phyloP scores from a whole-genome alignment of 2,113 vertebrate genomes.

The Mixornis gularis region DNA sequence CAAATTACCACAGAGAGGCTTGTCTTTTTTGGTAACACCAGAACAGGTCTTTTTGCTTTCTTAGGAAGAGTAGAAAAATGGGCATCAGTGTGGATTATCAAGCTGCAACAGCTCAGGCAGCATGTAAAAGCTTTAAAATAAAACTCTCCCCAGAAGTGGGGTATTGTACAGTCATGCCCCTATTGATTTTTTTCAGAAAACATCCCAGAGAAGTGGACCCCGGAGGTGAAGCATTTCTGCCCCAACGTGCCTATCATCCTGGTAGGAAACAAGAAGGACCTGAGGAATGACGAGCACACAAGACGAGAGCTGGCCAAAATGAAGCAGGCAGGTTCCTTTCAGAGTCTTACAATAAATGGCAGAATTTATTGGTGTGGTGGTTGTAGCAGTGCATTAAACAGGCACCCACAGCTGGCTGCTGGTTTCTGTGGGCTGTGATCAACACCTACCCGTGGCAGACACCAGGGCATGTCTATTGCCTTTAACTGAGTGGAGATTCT shows the following conservation, averaged over 20 bases:
- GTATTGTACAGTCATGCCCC: neutral
- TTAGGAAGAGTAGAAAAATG: neutral
- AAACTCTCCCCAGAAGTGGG: neutral
- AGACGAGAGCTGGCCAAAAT: slow-evolving; percentile 96
- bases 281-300: slow-evolving; percentile 97
- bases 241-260: slow-evolving; percentile 98
- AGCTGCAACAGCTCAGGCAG: neutral
- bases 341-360: neutral
- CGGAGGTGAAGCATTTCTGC: slow-evolving; percentile 98
- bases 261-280: slow-evolving; percentile 98
- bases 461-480: neutral
- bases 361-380: neutral
- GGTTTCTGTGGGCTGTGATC: neutral
- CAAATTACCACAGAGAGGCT: neutral
- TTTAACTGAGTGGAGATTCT: neutral
- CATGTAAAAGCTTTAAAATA: neutral
- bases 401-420: neutral
- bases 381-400: neutral
- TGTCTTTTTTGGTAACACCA: neutral
- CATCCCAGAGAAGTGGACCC: slow-evolving; percentile 99
- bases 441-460: neutral
- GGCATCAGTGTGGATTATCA: neutral
- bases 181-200: slow-evolving; percentile 77
- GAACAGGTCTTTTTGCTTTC: neutral
- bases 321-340: slow-evolving; percentile 85